Base-by-base conservation (phyloP, 92 coral and sea anemone species). In the Epizoanthus ramosus region DNA sequence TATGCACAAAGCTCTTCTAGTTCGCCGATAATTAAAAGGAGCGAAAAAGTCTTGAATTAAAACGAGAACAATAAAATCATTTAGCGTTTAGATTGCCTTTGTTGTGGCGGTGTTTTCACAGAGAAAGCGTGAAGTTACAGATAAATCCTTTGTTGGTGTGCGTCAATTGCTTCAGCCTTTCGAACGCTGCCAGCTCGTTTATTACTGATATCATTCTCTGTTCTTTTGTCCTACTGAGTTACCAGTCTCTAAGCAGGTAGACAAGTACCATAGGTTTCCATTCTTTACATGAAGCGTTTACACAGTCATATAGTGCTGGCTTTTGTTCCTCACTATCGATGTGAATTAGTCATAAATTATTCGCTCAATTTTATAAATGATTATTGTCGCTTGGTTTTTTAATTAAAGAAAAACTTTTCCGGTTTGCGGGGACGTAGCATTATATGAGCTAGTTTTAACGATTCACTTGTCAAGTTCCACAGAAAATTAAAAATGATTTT, bases 41-140 rank as follows among this genome's bases (percentile, higher is more conserved):
- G 94, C 94, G 74, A 85, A 87, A 79, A 53, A 85, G 80, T 85
- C 86, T 91, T 88, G 94, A 91, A 93, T 93, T 91, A 91, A 91
- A 91, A 71, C 92, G 56, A 68, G 92, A 73, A 93, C 97, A 93
- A 93, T 88, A 86, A 86, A 91, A 84, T 86, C 94, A 91, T 91
- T 93, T 91, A 91, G 89, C 86, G 87, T 89, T 91, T 86, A 84
- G 92, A 82, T 89, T 79, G 94, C 91, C 63, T 77, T 93, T 93
- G 94, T 88, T 69, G 67, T 79, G 86, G 90, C 93, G 92, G 94
- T 71, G 84, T 93, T 88, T 83, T 84, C 83, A 81, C 77, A 86
- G 84, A 84, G 77, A 73, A 73, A 80, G 91, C 85, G 89, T 81
- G 89, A 85, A 87, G 81, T 57, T 31, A 71, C 69, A 87, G 89